phyloP scores from a whole-genome alignment of 2,797 vertebrate genomes.

The Aphelocoma californica region DNA sequence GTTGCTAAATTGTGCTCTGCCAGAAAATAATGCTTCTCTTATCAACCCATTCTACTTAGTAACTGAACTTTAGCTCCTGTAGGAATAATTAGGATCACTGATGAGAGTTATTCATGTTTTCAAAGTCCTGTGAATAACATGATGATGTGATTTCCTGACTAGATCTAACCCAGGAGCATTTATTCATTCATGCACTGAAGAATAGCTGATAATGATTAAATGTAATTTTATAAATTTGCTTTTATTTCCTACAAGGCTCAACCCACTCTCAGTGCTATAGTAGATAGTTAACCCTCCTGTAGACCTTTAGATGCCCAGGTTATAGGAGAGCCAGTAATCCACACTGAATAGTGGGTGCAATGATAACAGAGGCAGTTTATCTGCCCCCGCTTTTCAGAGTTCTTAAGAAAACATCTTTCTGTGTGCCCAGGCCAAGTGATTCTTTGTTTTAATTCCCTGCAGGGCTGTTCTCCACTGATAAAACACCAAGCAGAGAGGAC shows the following conservation, averaged over 20 bases:
- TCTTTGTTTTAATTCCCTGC: neutral
- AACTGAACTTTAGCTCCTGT: slow-evolving; percentile 3
- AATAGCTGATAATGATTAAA: slow-evolving; percentile 1
- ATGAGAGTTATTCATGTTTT: slow-evolving; percentile 9
- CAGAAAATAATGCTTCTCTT: slow-evolving; percentile 39
- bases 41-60: slow-evolving; percentile 30
- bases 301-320: neutral
- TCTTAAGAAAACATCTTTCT: slow-evolving; percentile 31
- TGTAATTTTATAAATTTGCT: slow-evolving; percentile 1
- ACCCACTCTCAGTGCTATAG: neutral
- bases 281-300: neutral
- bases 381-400: neutral
- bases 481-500: slow-evolving; percentile 37
- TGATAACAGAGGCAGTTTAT: neutral
- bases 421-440: neutral
- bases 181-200: neutral
- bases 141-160: slow-evolving; percentile 44
- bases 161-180: neutral
- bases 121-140: slow-evolving; percentile 34
- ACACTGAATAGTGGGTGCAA: neutral
- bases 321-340: neutral
- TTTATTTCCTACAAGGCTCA: slow-evolving; percentile 5
- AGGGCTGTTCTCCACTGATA: neutral
- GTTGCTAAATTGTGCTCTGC: neutral
- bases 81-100: slow-evolving; percentile 49